Evolutionary conservation across 2,113 vertebrate genomes (phyloP), one percentile per base, ranked within the genome.

Genomic region (Taurulus bubalis): DNA sequence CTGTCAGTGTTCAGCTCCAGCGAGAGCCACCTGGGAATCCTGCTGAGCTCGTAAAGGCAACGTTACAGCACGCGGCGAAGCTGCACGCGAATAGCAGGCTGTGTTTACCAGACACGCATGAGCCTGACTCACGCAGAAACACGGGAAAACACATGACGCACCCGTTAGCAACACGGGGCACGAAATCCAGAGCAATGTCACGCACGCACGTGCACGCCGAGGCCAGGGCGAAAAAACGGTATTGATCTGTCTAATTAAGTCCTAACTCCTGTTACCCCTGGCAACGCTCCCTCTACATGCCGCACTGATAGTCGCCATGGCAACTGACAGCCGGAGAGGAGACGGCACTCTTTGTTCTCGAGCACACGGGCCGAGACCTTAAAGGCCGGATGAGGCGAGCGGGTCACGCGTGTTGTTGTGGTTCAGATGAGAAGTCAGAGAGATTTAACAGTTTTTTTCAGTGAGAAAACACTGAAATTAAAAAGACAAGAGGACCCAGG

Each of bases 161-260:
- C 45, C 49, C 8, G 3, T 55, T 34, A 0, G 8, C 34, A 7
- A 51, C 42, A 34, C 30, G 75, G 18, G 24, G 51, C 65, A 73
- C 55, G 30, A 34, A 79, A 75, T 67, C 40, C 70, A 42, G 20
- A 53, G 65, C 60, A 30, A 9, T 8, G 22, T 36, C 67, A 45
- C 34, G 36, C 58, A 58, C 63, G 56, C 60, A 72, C 26, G 75
- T 70, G 30, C 47, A 77, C 63, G 55, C 70, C 7, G n/a, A 65
- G 85, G 75, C 81, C 81, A 69, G 28, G 4, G 75, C 63, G 68
- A 84, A 72, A 56, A 71, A 56, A 79, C 15, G 79, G 79, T 89
- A 89, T 91, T 75, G 90, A 92, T 90, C 83, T 62, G 87, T 80
- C 85, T 88, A 91, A 94, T 94, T 89, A 94, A 92, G 91, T 83